A percentile compares a stretch with the other conserved stretches of the same genome.
phyloP scores from a whole-genome alignment of 2,113 vertebrate species.

The Onychostoma macrolepis region DNA sequence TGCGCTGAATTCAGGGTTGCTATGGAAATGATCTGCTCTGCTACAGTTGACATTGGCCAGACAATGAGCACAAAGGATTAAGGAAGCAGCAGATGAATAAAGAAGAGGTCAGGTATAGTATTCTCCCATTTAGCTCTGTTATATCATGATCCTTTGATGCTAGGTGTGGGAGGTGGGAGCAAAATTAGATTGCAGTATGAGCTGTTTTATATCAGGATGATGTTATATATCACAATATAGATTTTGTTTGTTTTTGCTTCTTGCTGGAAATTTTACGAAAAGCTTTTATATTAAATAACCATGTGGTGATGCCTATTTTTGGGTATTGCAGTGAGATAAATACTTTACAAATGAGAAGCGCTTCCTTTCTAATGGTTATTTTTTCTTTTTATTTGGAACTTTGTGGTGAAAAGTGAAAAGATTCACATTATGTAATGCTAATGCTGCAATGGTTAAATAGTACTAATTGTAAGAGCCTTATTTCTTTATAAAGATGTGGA shows the following conservation, averaged over 20 bases:
- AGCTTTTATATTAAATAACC: not conserved
- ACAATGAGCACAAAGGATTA: slow-evolving; percentile 40
- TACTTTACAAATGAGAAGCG: not conserved
- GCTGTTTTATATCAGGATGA: slow-evolving; percentile 5
- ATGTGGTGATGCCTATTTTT: not conserved
- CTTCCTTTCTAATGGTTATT: not conserved
- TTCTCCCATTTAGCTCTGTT: not conserved
- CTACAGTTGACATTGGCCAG: slow-evolving; percentile 45
- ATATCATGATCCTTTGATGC: slow-evolving; percentile 22
- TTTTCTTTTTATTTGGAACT: not conserved
- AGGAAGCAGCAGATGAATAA: not conserved
- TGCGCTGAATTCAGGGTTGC: slow-evolving; percentile 57
- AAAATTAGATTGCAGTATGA: not conserved
- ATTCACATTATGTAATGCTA: not conserved
- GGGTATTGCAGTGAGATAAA: not conserved
- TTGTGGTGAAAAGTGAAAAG: not conserved
- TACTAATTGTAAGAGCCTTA: not conserved
- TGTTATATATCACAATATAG: not conserved
- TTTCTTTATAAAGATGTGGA: not conserved
- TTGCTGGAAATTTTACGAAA: not conserved
- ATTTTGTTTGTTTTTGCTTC: not conserved
- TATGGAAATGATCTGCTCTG: slow-evolving; percentile 59
- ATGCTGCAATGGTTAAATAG: too few relatives aligned
- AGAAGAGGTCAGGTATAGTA: slow-evolving; percentile 23
- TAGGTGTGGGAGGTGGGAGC: not conserved